Evolutionary conservation across 2,113 vertebrate genomes (phyloP), one percentile per base, ranked within the genome.

Genomic region (Clinocottus analis): DNA sequence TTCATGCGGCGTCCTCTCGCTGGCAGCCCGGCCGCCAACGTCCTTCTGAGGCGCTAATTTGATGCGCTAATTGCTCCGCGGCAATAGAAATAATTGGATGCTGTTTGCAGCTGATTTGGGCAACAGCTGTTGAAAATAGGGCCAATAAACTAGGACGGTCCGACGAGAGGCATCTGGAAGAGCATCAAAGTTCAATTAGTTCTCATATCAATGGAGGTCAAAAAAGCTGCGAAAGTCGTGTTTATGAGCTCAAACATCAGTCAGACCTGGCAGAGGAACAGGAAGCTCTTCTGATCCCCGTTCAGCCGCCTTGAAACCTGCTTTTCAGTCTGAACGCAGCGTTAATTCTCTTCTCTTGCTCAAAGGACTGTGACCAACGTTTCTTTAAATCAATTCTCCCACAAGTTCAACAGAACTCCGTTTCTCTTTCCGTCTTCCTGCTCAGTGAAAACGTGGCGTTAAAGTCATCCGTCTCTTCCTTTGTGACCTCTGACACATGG

Each of bases 41-140:
- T n/a, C 8, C 51, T 41, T 69, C 45, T 16, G 4, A 10, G 55
- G 37, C n/a, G 55, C 47, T 43, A 64, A 37, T 85, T 31, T 64
- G 49, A 43, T 9, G 33, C 17, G 13, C 14, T 77, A 75, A 75
- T 63, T 41, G 56, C 45, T 66, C 31, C 56, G 16, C 5, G 23
- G 39, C 43, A 39, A 68, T 81, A 39, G 5, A 78, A 78, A 75
- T 60, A 51, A 81, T 81, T 51, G n/a, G 27, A 73, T 29, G 29
- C 21, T 1, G 29, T 83, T 37, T 80, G 63, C 41, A 65, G 62
- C 5, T 39, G 23, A 80, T 77, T 86, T 73, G 33, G 74, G 73
- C 58, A 65, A 65, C 80, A 83, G 79, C 80, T 69, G 63, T 80
- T 58, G n/a, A 37, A 17, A 41, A 70, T 68, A 51, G 53, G 25